These are phyloP conservation scores for Tiliacea citrago DNA, from an alignment of 2,888 invertebrate species.

Conservation along the genomic window DNA sequence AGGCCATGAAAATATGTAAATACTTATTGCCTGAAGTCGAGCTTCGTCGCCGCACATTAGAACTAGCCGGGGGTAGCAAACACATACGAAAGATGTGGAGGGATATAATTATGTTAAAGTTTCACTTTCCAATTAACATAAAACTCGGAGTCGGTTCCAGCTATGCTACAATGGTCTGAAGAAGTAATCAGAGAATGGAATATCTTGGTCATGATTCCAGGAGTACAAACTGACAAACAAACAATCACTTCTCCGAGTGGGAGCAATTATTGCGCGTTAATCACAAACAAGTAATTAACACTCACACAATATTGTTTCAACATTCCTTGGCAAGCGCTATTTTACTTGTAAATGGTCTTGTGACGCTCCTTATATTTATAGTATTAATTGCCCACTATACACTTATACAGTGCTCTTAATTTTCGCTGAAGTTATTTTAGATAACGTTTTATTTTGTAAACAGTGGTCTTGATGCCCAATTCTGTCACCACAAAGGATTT, in stretches of 20 bases:
- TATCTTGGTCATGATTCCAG: background rate
- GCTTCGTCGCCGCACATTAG: too few relatives aligned
- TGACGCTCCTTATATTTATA: conserved; percentile 53
- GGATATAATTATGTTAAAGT: too few relatives aligned
- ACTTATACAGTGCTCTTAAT: conserved; percentile 44
- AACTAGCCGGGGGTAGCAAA: too few relatives aligned
- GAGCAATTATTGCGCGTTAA: conserved; percentile 44
- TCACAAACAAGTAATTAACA: conserved; percentile 61
- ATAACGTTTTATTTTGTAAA: conserved; percentile 43
- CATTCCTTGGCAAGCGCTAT: conserved; percentile 63
- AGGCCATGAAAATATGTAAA: too few relatives aligned
- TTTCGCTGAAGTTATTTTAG: conserved; percentile 47
- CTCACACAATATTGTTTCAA: conserved; percentile 60
- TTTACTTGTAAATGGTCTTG: conserved; percentile 61
- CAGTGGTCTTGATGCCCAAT: conserved; percentile 20
- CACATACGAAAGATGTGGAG: too few relatives aligned
- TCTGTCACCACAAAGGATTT: conserved; percentile 56
- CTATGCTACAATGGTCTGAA: background rate
- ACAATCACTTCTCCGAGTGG: background rate
- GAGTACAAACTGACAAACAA: conserved; percentile 10
- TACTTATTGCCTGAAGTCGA: too few relatives aligned
- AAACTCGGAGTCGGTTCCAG: too few relatives aligned
- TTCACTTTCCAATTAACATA: too few relatives aligned
- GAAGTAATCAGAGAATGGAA: background rate
- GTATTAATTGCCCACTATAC: conserved; percentile 60